A percentile compares a stretch with the other conserved stretches of the same genome.
phyloP scores from a whole-genome alignment of 2,113 vertebrate species.

The Centropus bengalensis region DNA sequence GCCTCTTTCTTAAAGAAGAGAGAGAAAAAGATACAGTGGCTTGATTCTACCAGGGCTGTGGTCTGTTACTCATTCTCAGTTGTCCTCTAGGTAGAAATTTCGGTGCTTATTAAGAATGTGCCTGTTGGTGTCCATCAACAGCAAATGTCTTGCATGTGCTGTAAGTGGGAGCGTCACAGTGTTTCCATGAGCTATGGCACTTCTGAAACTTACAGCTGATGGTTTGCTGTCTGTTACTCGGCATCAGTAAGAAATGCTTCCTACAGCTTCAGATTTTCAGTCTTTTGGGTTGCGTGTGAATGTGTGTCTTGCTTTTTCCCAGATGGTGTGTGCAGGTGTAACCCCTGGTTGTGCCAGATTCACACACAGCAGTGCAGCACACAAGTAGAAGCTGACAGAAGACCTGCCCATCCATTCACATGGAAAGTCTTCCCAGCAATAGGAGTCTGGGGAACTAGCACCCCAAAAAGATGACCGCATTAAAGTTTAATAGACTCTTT shows the following conservation, averaged over 20 bases:
- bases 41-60: neutral
- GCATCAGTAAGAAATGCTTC: neutral
- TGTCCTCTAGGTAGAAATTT: neutral
- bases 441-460: neutral
- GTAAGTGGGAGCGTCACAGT: neutral
- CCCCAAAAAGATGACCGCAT: neutral
- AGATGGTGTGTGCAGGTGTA: rapidly evolving
- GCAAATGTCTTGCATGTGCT: neutral
- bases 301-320: neutral
- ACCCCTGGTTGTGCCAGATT: rapidly evolving
- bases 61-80: neutral
- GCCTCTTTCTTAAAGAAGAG: neutral
- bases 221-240: neutral
- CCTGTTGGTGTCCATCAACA: neutral
- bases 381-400: neutral
- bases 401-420: neutral
- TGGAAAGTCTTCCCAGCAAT: neutral
- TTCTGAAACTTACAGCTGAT: neutral
- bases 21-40: neutral
- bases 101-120: neutral
- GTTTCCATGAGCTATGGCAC: neutral
- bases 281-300: neutral
- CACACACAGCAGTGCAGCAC: rapidly evolving
- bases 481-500: neutral
- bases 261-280: neutral